A percentile compares a stretch with the other conserved stretches of the same genome.
Conservation (phyloP, 2,797 vertebrate species). For the Eurystomus glaucurus region DNA sequence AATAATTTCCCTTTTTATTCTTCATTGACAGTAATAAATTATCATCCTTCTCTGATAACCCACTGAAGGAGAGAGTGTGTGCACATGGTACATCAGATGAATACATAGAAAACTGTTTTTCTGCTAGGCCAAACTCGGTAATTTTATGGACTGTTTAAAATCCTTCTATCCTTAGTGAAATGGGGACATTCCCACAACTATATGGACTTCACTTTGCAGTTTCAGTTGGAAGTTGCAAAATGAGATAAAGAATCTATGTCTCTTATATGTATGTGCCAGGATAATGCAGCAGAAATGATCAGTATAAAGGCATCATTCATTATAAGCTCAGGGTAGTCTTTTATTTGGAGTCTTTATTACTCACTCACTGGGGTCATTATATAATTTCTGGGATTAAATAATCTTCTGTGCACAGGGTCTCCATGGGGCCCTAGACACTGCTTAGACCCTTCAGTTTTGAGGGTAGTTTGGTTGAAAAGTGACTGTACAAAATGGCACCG, state of each 20-base stretch:
- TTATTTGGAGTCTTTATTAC: neutral
- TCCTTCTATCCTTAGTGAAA: constrained; percentile 17
- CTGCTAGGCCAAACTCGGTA: constrained; percentile 19
- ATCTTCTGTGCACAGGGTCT: neutral
- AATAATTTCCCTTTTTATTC: constrained; percentile 62
- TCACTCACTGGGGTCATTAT: neutral
- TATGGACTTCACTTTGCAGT: constrained; percentile 23
- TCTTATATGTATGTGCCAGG: neutral
- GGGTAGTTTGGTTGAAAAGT: neutral
- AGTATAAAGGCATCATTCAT: constrained; percentile 34
- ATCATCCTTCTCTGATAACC: constrained; percentile 13
- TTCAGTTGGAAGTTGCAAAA: constrained; percentile 31
- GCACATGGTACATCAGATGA: neutral
- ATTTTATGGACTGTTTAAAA: constrained; percentile 34
- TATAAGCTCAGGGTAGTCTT: neutral
- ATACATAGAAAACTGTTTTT: neutral
- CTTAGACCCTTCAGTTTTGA: neutral
- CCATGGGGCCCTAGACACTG: neutral
- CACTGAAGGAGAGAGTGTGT: neutral
- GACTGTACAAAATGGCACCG: accelerated
- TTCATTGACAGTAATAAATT: constrained; percentile 33
- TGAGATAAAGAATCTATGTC: constrained; percentile 7
- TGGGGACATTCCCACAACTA: neutral
- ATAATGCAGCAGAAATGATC: neutral
- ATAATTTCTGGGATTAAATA: neutral